Percentiles rank a stretch among this genome's conserved stretches.
phyloP scores from a whole-genome alignment of 2,113 vertebrate genomes.

The Chaetorhynchus papuensis region DNA sequence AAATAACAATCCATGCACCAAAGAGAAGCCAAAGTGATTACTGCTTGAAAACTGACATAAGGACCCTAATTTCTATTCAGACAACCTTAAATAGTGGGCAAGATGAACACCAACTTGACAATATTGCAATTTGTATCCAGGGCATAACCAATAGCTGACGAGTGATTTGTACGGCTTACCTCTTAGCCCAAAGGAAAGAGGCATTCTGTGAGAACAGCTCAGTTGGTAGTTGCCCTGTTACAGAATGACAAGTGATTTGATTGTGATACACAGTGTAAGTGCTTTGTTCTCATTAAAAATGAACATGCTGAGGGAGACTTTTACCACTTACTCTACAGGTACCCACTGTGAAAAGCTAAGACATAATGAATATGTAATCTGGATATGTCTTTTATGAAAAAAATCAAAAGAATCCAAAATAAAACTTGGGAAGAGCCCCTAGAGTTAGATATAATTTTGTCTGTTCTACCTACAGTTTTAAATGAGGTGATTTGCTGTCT shows the following conservation, averaged over 20 bases:
- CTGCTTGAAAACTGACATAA: neutral
- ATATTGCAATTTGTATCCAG: neutral
- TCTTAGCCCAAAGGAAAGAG: neutral
- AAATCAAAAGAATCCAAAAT: neutral
- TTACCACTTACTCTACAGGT: conserved; percentile 20
- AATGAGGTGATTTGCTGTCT: neutral
- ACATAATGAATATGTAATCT: conserved; percentile 38
- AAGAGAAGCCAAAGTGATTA: neutral
- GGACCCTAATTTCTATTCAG: neutral
- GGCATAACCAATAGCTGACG: neutral
- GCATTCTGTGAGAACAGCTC: neutral
- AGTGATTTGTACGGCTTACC: neutral
- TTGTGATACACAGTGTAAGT: conserved; percentile 20
- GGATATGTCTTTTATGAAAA: neutral
- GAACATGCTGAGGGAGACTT: conserved; percentile 51
- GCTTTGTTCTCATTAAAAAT: conserved; percentile 62
- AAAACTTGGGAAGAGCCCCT: neutral
- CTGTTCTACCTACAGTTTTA: neutral
- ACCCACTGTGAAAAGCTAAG: conserved; percentile 28
- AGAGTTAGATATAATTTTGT: neutral
- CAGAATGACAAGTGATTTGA: conserved; percentile 35
- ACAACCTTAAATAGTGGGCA: neutral
- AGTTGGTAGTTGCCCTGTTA: neutral
- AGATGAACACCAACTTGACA: neutral
- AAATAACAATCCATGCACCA: neutral